A percentile compares a stretch with the other conserved stretches of the same genome.
Evolutionary conservation across 2,797 vertebrate genomes (phyloP).

Genomic region (Denticeps clupeoides): DNA sequence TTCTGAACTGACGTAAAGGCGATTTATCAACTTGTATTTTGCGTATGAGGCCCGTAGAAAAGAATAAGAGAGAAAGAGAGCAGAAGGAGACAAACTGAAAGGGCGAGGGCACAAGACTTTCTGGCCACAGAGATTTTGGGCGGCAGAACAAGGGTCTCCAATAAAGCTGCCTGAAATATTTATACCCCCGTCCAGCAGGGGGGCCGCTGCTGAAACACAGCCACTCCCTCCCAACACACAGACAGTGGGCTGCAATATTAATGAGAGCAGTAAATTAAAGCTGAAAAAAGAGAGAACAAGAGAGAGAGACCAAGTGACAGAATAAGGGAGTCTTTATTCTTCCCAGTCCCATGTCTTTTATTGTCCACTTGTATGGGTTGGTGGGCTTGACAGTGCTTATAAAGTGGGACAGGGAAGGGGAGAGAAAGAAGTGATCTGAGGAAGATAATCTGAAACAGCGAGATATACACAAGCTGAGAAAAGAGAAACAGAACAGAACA

Average conservation of each 20-base stretch:
- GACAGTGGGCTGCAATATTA: slow-evolving; percentile 59
- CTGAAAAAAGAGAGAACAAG: slow-evolving; percentile 59
- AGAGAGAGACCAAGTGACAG: slow-evolving; percentile 1
- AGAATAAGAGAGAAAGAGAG: slow-evolving; percentile 5
- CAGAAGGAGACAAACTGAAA: background rate
- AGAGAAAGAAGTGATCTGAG: background rate
- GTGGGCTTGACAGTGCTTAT: slow-evolving; percentile 39
- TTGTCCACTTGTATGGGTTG: slow-evolving; percentile 51
- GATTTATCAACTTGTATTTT: too few relatives aligned
- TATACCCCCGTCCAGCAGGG: slow-evolving; percentile 57
- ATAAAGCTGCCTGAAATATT: slow-evolving; percentile 67
- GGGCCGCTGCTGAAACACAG: slow-evolving; percentile 28
- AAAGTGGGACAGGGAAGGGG: background rate
- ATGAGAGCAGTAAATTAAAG: slow-evolving; percentile 71
- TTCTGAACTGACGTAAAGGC: too few relatives aligned
- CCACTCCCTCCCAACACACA: slow-evolving; percentile 6
- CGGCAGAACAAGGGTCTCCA: slow-evolving; percentile 55
- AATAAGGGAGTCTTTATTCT: background rate
- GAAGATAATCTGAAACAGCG: background rate
- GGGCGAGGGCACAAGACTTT: background rate
- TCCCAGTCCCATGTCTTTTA: slow-evolving; percentile 46
- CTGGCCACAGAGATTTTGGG: slow-evolving; percentile 40
- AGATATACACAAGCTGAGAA: too few relatives aligned
- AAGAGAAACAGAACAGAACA: background rate
- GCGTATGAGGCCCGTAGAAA: too few relatives aligned